These are phyloP conservation scores for Sinonovacula constricta DNA, from an alignment of 1,140 invertebrate species.

Conservation along the genomic window DNA sequence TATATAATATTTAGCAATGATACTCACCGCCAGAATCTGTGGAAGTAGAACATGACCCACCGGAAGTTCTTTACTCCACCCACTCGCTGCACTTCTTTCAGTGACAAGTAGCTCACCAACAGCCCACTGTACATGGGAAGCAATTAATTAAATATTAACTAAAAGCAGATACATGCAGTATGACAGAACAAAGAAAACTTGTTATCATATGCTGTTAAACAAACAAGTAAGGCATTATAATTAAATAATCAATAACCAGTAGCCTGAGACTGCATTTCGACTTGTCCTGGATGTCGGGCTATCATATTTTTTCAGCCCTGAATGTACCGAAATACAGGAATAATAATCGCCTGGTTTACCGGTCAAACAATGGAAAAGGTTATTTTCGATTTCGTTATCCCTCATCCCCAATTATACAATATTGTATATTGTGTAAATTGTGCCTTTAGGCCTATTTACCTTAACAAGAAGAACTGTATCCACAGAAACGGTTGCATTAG, in stretches of 20 bases:
- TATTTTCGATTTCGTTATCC: neutral
- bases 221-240: neutral
- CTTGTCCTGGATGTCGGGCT: too few species aligned
- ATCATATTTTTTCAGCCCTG: too few species aligned
- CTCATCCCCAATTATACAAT: too few species aligned
- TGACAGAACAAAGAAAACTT: neutral
- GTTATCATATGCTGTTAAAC: neutral
- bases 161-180: neutral
- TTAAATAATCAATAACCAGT: neutral
- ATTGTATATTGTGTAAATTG: too few species aligned
- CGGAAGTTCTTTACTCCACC: conserved; percentile 58
- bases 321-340: neutral
- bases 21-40: conserved; percentile 53
- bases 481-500: conserved; percentile 92
- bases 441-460: too few species aligned
- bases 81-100: conserved; percentile 77
- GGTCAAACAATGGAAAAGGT: too few species aligned
- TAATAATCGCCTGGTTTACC: neutral
- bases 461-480: conserved; percentile 91
- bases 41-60: conserved; percentile 53
- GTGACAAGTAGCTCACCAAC: conserved; percentile 80
- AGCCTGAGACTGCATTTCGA: neutral
- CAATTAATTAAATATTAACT: neutral
- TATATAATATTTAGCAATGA: neutral
- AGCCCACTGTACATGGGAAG: conserved; percentile 80